A percentile compares a stretch with the other conserved stretches of the same genome.
Conservation (phyloP, 2,888 invertebrate species). For the Heliothis peltigera region DNA sequence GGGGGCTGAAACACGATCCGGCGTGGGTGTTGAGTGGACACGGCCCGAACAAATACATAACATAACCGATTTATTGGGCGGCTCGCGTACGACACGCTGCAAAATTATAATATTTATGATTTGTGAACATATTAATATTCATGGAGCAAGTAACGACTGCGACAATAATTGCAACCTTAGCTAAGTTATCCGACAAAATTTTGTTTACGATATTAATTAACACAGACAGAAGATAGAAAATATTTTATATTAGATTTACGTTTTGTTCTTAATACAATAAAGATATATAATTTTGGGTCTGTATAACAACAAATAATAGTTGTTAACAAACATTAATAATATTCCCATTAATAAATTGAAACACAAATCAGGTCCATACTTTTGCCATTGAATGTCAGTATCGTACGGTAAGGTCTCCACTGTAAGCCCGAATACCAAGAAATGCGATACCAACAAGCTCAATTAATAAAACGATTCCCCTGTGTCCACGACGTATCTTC, state of each 20-base stretch:
- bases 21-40: slow-evolving; percentile 86
- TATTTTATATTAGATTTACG: slow-evolving; percentile 15
- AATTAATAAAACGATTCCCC: slow-evolving; percentile 72
- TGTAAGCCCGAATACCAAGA: slow-evolving; percentile 73
- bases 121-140: slow-evolving; percentile 71
- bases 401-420: slow-evolving; percentile 57
- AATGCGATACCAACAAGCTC: slow-evolving; percentile 72
- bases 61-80: slow-evolving; percentile 66
- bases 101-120: slow-evolving; percentile 78
- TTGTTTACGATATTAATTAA: slow-evolving; percentile 28
- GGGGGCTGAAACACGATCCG: slow-evolving; percentile 85
- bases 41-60: slow-evolving; percentile 73
- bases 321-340: slow-evolving; percentile 22
- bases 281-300: slow-evolving; percentile 17
- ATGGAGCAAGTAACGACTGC: slow-evolving; percentile 49
- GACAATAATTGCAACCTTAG: slow-evolving; percentile 44
- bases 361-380: slow-evolving; percentile 67
- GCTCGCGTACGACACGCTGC: slow-evolving; percentile 70
- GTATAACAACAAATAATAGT: slow-evolving; percentile 26
- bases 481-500: slow-evolving; percentile 58
- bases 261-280: slow-evolving; percentile 4
- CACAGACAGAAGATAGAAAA: slow-evolving; percentile 16
- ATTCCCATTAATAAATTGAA: slow-evolving; percentile 20
- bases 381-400: slow-evolving; percentile 55
- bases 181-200: slow-evolving; percentile 30